Base-by-base conservation (phyloP, 2,888 invertebrate genomes). In the Phrixothrix hirtus region DNA sequence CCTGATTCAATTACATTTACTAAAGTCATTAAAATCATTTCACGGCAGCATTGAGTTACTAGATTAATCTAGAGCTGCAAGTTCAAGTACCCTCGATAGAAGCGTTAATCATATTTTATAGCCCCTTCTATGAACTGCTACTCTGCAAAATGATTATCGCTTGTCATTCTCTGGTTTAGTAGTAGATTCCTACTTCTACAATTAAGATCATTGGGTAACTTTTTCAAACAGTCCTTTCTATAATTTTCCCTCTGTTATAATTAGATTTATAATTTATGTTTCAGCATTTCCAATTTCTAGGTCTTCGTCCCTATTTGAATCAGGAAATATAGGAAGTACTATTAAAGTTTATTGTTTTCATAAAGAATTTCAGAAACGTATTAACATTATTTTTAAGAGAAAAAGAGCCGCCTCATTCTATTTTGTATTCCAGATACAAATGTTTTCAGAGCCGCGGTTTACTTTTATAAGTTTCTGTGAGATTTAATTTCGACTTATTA, bases 21-120 rank as follows among this genome's bases (percentile, higher is more conserved):
- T 7, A 7, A 21, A 21, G 21, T 5, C 21, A 21, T 21, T 21
- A 21, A 21, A 21, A 7, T 7, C 4, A 21, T 21, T 21, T 21
- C 21, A 3, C 21, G 21, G 7, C 21, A 21, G 21, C 3, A 3
- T 21, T 21, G 4, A 3, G 21, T 5, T 21, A 5, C 21, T 5
- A 21, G 7, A n/a, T 5, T 21, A 21, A 21, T 7, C 21, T 21
- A 7, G 21, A 21, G 21, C 21, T 7, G 7, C 21, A 21, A 21
- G 7, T 21, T 21, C 21, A 7, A 21, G 21, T 21, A 7, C 21
- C 3, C 4, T 21, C 21, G 21, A 7, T 21, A 21, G 7, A n/a
- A n/a, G 52, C 59, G 62, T 63, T 65, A 61, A 64, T 65, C 63
- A 64, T 63, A 61, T 61, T 65, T 65, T 65, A 65, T 61, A 55